These are phyloP conservation scores for Drosophila nebulosa DNA, from an alignment of 1,140 invertebrate genomes.

Conservation along the genomic window DNA sequence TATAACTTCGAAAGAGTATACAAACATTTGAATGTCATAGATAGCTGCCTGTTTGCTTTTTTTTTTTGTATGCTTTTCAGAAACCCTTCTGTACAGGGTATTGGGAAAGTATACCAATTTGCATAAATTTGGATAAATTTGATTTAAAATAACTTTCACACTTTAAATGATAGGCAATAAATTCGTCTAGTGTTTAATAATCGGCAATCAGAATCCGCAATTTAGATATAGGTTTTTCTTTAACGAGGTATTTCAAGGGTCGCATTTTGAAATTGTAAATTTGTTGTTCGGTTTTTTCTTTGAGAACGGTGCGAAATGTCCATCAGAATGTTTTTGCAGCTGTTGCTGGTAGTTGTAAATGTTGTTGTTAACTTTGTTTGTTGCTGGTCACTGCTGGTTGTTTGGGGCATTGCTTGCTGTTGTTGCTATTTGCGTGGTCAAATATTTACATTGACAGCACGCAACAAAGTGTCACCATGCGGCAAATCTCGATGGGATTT, in stretches of 20 bases:
- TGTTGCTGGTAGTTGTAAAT: conserved; percentile 26
- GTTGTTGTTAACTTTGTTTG: conserved; percentile 21
- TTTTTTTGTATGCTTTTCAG: not conserved
- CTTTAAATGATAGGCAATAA: too few relatives aligned
- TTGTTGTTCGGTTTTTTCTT: not conserved
- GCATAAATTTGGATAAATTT: too few relatives aligned
- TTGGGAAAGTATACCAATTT: not conserved
- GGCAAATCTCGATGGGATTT: conserved; percentile 37
- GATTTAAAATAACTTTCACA: too few relatives aligned
- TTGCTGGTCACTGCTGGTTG: conserved; percentile 15
- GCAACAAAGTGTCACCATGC: conserved; percentile 20
- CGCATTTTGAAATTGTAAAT: not conserved
- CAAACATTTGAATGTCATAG: not conserved
- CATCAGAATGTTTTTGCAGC: conserved; percentile 45
- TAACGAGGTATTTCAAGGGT: not conserved
- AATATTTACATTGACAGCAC: conserved; percentile 55
- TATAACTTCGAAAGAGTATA: not conserved
- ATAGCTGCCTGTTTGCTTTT: too few relatives aligned
- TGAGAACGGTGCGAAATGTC: conserved; percentile 25
- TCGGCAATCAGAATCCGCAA: too few relatives aligned
- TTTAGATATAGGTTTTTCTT: not conserved
- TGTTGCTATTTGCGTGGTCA: conserved; percentile 49
- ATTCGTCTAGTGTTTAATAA: too few relatives aligned
- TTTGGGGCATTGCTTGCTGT: conserved; percentile 24
- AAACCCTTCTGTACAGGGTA: not conserved